Percentiles rank a stretch among this genome's conserved stretches.
phyloP scores from a whole-genome alignment of 2,888 invertebrate species.

The Pegoplata infirma region DNA sequence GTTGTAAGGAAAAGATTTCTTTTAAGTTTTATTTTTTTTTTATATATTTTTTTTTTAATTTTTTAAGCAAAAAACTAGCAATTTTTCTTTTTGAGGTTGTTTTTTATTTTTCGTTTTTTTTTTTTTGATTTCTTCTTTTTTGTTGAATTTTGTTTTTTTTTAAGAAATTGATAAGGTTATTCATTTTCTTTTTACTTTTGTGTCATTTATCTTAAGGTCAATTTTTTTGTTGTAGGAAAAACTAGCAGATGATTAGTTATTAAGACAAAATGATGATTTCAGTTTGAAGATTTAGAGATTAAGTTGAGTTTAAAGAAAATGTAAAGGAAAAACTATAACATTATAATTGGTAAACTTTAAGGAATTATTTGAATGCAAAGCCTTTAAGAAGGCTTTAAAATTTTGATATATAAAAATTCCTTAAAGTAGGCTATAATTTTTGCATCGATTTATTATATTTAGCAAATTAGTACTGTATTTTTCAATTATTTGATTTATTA shows the following conservation, averaged over 20 bases:
- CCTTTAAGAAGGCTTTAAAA: no score
- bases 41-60: neutral
- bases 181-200: conserved; percentile 32
- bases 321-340: no score
- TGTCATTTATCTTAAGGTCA: conserved; percentile 57
- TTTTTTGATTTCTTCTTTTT: neutral
- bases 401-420: no score
- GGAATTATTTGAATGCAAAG: no score
- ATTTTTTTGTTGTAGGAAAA: conserved; percentile 36
- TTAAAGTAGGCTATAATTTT: no score
- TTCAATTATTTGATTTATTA: no score
- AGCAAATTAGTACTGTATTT: no score
- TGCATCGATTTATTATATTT: no score
- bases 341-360: no score
- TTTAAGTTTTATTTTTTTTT: conserved; percentile 17
- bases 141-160: conserved; percentile 16
- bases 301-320: no score
- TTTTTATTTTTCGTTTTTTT: conserved; percentile 36
- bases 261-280: conserved; percentile 46
- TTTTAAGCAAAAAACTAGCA: conserved; percentile 19
- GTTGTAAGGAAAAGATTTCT: conserved; percentile 38
- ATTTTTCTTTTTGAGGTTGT: conserved; percentile 52
- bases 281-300: no score
- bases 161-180: conserved; percentile 30
- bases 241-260: conserved; percentile 54